These are phyloP conservation scores for Cenopis cana DNA, from an alignment of 2,888 invertebrate genomes.

Conservation along the genomic window DNA sequence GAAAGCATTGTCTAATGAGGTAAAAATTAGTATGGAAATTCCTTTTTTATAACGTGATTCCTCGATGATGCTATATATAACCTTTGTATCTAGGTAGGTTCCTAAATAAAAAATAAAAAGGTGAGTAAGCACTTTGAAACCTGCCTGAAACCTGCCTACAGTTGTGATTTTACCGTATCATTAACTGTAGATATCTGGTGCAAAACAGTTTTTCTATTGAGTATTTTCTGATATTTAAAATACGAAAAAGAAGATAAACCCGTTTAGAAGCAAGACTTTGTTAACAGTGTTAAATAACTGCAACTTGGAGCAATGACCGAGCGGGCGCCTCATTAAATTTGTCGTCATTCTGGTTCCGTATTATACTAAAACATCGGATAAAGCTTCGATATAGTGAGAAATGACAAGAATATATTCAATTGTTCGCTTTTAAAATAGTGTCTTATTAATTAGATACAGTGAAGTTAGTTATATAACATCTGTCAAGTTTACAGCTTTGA, in stretches of 20 bases:
- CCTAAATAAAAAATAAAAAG: background rate
- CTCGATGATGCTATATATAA: background rate
- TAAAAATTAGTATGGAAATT: background rate
- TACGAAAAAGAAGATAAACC: conserved; percentile 68
- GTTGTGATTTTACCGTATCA: conserved; percentile 26
- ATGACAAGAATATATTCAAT: conserved; percentile 37
- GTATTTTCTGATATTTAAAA: conserved; percentile 49
- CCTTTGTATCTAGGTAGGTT: background rate
- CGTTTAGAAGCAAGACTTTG: conserved; percentile 73
- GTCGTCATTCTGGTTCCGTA: conserved; percentile 78
- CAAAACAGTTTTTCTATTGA: conserved; percentile 27
- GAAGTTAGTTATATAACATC: too few relatives aligned
- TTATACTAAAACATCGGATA: conserved; percentile 53
- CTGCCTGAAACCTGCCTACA: conserved; percentile 1
- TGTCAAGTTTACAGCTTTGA: background rate
- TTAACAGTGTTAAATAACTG: conserved; percentile 78
- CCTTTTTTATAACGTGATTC: conserved; percentile 5
- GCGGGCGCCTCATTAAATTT: conserved; percentile 64
- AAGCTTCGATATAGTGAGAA: background rate
- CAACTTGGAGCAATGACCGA: conserved; percentile 80
- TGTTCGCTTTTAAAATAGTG: background rate
- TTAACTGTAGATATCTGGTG: conserved; percentile 24
- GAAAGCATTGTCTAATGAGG: background rate
- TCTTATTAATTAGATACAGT: background rate
- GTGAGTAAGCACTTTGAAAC: conserved; percentile 5